Base-by-base conservation (phyloP, 2,888 invertebrate genomes). In the Erebia ligea region DNA sequence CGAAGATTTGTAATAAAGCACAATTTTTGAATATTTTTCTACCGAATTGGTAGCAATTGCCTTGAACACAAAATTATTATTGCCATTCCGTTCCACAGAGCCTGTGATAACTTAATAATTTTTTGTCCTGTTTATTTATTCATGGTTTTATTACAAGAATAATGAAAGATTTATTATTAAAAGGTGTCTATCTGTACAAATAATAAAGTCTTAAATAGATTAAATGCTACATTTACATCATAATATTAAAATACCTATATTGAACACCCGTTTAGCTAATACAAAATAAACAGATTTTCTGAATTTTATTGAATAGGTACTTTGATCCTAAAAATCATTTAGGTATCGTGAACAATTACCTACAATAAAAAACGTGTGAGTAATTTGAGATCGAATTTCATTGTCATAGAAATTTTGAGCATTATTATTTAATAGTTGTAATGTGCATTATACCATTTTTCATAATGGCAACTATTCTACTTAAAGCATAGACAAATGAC, bases 401-500 rank as follows among this genome's bases (percentile, higher is more conserved):
- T 63, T 52, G 42, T 65, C 59, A n/a, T 63, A 58, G 54, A 54
- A 45, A 52, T 59, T 58, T 70, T 67, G 54, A 64, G 57, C 58
- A 58, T 68, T 61, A 25, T 34, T 34, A 6, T 6, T 34, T 34
- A 34, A 6, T 34, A 34, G 34, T 34, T 58, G 57, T n/a, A n/a
- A 67, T 34, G 52, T 63, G 57, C 62, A 34, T 21, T n/a, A 50
- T 67, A 57, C 68, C 54, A 65, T 62, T 66, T 63, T 48, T 48
- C 58, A 69, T 58, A 66, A 75, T 66, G 68, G 62, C 70, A 61
- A 68, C 48, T 75, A 77, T 72, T 73, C 80, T 85, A 86, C 76
- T 82, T 87, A 87, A 84, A 88, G 84, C 86, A 84, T 83, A 86
- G 78, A 82, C 76, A 81, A 81, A 57, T 13, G 56, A 82, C 83